Evolutionary conservation across 1,140 invertebrate species (phyloP), one percentile per base, ranked within the genome.

Genomic region (Goniozus legneri): DNA sequence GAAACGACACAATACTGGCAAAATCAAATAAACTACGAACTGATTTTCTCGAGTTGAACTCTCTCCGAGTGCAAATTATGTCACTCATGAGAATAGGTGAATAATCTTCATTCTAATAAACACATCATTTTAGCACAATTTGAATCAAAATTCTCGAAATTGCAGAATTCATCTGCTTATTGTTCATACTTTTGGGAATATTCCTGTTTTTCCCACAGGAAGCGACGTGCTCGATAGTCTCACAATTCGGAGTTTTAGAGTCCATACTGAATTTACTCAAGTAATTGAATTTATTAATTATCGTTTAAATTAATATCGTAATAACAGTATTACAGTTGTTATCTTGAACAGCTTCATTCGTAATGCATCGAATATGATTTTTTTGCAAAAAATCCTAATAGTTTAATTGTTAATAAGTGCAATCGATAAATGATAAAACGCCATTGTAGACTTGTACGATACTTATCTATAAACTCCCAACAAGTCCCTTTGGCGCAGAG

Each of bases 401-500:
- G n/a, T n/a, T n/a, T n/a, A n/a, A n/a, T n/a, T n/a, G n/a, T 33
- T 4, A 33, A 12, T 33, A 33, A 34, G 32, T 34, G 32, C 35
- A 36, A 19, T 15, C 35, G 35, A 15, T 19, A 18, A 36, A n/a
- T n/a, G n/a, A n/a, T n/a, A n/a, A n/a, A n/a, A n/a, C n/a, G n/a
- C n/a, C n/a, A n/a, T n/a, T n/a, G n/a, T n/a, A n/a, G n/a, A n/a
- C n/a, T n/a, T n/a, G n/a, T n/a, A n/a, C n/a, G n/a, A n/a, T 27
- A 6, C 24, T 27, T 27, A 6, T 6, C 24, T 10, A 10, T 27
- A 27, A 4, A 27, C 4, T 10, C 4, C 10, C 24, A 22, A 27
- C 1, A 14, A 46, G 77, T 78, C 75, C 73, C 76, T 77, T 74
- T 78, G 71, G 76, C 76, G 77, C 72, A 78, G 74, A 74, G 75